These are phyloP conservation scores for Pristionchus mayeri DNA, from an alignment of 2,888 invertebrate genomes.

Conservation along the genomic window DNA sequence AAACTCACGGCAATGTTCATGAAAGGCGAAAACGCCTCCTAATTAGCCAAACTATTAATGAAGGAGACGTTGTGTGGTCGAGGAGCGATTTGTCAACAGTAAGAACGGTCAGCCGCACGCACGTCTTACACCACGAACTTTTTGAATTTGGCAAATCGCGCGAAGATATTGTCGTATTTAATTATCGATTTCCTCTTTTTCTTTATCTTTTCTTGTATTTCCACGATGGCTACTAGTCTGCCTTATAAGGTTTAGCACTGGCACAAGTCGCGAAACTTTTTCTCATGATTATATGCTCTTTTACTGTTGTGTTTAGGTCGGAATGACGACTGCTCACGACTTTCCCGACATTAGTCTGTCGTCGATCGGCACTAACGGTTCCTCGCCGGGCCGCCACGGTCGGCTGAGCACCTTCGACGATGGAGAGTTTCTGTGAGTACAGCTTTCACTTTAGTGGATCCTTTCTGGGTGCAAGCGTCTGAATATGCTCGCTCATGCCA, in stretches of 20 bases:
- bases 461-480: no score
- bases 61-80: not conserved
- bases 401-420: constrained; percentile 38
- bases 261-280: no score
- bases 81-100: not conserved
- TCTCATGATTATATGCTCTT: no score
- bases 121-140: not conserved
- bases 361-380: constrained; percentile 38
- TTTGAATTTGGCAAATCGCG: constrained; percentile 3
- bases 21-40: not conserved
- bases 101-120: not conserved
- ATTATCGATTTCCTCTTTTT: constrained; percentile 28
- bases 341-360: constrained; percentile 42
- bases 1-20: constrained; percentile 35
- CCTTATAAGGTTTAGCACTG: no score
- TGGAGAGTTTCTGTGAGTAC: constrained; percentile 22
- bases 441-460: no score
- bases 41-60: not conserved
- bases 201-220: no score
- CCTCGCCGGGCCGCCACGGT: not conserved
- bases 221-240: no score
- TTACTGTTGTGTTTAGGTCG: no score
- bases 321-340: constrained; percentile 44
- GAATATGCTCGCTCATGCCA: no score
- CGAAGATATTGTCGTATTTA: not conserved